Conservation (phyloP, 2,797 vertebrate species). For the Borostomias antarcticus region DNA sequence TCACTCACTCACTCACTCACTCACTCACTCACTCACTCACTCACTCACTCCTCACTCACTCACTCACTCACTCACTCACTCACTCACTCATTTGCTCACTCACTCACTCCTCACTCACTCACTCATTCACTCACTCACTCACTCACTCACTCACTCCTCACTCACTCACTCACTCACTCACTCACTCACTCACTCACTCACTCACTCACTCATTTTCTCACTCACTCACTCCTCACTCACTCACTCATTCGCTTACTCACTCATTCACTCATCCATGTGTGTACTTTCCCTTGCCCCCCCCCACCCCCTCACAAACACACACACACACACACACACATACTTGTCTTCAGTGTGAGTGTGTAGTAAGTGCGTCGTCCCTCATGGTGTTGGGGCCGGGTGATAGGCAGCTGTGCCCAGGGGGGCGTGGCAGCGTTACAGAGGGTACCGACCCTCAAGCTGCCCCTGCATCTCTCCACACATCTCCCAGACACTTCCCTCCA, state of each 20-base stretch:
- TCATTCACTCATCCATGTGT: not conserved
- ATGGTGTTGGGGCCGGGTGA: slow-evolving; percentile 20
- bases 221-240: slow-evolving; percentile 12
- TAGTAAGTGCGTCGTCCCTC: slow-evolving; percentile 17
- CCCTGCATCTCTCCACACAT: slow-evolving; percentile 36
- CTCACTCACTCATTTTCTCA: too few relatives aligned
- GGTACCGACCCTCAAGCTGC: slow-evolving; percentile 49
- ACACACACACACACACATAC: slow-evolving; percentile 17
- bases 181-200: not conserved
- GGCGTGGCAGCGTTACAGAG: slow-evolving; percentile 62
- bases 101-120: too few relatives aligned
- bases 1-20: not conserved
- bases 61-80: slow-evolving; percentile 12
- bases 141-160: not conserved
- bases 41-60: slow-evolving; percentile 25
- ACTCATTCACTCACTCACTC: too few relatives aligned
- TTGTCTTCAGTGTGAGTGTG: not conserved
- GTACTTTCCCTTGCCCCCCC: too few relatives aligned
- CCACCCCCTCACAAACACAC: not conserved
- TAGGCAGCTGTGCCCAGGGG: slow-evolving; percentile 49
- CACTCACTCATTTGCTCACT: too few relatives aligned
- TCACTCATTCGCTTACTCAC: not conserved
- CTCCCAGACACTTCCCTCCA: not conserved
- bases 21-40: slow-evolving; percentile 6
- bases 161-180: slow-evolving; percentile 14